phyloP scores from a whole-genome alignment of 2,888 invertebrate species.

The Cancer borealis region DNA sequence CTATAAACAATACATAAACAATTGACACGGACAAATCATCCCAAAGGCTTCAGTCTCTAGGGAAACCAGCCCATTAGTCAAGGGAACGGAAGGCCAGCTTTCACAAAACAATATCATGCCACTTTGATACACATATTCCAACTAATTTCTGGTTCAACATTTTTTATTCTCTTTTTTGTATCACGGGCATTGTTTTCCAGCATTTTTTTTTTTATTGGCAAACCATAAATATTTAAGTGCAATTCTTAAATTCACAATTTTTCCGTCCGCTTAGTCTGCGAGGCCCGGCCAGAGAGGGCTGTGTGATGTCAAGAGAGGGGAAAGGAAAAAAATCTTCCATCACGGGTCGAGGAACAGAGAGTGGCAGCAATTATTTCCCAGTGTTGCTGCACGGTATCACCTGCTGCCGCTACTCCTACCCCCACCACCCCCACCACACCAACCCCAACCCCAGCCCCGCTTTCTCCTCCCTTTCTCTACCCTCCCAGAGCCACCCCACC shows the following conservation, averaged over 20 bases:
- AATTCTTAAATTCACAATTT: conserved; percentile 30
- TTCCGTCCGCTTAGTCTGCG: conserved; percentile 29
- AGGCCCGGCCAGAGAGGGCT: conserved; percentile 33
- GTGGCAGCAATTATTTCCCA: conserved; percentile 64
- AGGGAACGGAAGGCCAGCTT: conserved; percentile 5
- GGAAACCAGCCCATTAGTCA: conserved; percentile 42
- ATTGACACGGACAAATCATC: conserved; percentile 58
- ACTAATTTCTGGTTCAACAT: conserved; percentile 41
- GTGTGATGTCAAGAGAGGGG: conserved; percentile 58
- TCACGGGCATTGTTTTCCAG: background rate
- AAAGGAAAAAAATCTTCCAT: conserved; percentile 46
- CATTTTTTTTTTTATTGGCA: background rate
- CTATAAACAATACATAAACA: conserved; percentile 69
- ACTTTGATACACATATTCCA: conserved; percentile 54
- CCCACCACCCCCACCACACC: background rate
- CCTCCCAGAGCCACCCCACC: background rate
- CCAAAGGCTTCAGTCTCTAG: conserved; percentile 43
- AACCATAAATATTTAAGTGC: conserved; percentile 22
- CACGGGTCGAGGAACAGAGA: conserved; percentile 67
- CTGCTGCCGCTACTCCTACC: conserved; percentile 43
- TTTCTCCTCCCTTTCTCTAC: background rate
- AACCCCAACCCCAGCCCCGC: background rate
- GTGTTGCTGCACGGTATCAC: conserved; percentile 58
- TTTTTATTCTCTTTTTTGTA: conserved; percentile 25
- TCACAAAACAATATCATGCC: background rate